Evolutionary conservation across 2,888 invertebrate species (phyloP), one percentile per base, ranked within the genome.

Genomic region (Volucella inanis): DNA sequence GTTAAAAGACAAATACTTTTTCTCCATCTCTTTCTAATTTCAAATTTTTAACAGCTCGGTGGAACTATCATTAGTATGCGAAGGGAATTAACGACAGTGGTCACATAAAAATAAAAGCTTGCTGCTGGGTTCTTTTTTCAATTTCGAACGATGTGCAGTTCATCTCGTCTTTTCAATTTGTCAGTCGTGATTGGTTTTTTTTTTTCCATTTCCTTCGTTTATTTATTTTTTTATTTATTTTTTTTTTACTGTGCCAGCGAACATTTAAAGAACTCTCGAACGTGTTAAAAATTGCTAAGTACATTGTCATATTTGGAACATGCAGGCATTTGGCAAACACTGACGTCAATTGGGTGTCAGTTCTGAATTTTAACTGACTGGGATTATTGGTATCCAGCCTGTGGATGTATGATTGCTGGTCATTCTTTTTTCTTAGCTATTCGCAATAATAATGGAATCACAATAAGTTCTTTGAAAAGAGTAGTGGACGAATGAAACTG

Each of bases 271-370:
- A 82, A 55, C 71, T 74, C 65, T 61, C 18, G 61, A 71, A 85
- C 84, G 84, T 85, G 84, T 65, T 64, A 50, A 67, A 85, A 79
- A 80, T 85, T 0, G 1, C 9, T 71, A 85, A 85, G 12, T 41
- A 45, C 8, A 18, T 49, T 77, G 38, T 54, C 45, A 31, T 14
- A 68, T 39, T 31, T 15, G 43, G 18, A 10, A 22, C 80, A 84
- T 79, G 67, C 43, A 67, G 70, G 71, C 39, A 84, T 84, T 84
- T 55, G 54, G 52, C 70, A 47, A n/a, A 38, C 49, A 43, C 71
- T 85, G 84, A 85, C 84, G 84, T 85, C 84, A 84, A 84, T 75
- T 54, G 50, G 3, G 15, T 8, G 49, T 14, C 38, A 50, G 65
- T 14, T 2, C 6, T 62, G 80, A 80, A 85, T 85, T 55, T 52